Evolutionary conservation across 2,113 vertebrate genomes (phyloP), one percentile per base, ranked within the genome.

Genomic region (Nannobrachium achirus): DNA sequence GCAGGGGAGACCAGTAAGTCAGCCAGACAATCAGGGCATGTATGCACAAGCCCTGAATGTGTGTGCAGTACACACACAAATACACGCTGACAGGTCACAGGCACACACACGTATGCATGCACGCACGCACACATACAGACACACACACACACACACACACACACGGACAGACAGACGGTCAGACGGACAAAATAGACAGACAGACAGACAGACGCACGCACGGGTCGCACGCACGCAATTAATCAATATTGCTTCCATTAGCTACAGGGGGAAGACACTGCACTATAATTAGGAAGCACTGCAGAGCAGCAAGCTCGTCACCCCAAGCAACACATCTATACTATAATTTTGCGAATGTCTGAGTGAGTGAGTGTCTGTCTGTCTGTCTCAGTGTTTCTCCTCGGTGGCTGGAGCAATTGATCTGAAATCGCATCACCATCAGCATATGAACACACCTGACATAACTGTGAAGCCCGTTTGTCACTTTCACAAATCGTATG

Each of bases 211-310:
- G 3, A 33, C 25, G 6, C 25, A 33, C 25, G 6, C 25, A 33
- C 25, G n/a, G n/a, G n/a, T n/a, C n/a, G 6, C 25, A 33, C 25
- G 6, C 25, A 33, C 25, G 80, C 80, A 83, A 75, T 86, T 51
- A 81, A 89, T 88, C 86, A 88, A 85, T 87, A 86, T 71, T 75
- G 85, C 83, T 87, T 79, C 82, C 78, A 83, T 86, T 78, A 76
- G 68, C 73, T 79, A 38, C 49, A 76, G 76, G 65, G 73, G 64
- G 63, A 79, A 68, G 76, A 84, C 51, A 63, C 82, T 82, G 77
- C 76, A 79, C 72, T 72, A 77, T 83, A 83, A 86, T 83, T 82
- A 83, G 70, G 65, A 65, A 84, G 66, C 51, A 49, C 69, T 77
- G 76, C 81, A 66, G 78, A 61, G 75, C 79, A 53, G 75, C 72